These are phyloP conservation scores for Salvelinus sp. DNA, from an alignment of 2,113 vertebrate species.

Conservation along the genomic window DNA sequence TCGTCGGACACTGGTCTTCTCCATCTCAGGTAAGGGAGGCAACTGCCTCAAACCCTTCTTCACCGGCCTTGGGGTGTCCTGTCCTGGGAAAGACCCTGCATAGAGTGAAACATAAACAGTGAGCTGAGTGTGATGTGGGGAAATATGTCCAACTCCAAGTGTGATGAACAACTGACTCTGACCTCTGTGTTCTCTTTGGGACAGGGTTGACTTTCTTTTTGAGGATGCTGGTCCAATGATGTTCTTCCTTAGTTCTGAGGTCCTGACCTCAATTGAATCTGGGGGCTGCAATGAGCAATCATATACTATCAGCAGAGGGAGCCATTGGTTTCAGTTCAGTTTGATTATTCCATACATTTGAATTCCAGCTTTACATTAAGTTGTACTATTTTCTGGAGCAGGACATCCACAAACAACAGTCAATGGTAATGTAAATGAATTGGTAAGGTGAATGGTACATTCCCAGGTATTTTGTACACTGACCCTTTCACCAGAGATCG, in stretches of 20 bases:
- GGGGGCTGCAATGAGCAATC: neutral
- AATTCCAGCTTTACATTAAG: neutral
- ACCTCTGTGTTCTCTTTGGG: neutral
- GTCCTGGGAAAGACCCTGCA: neutral
- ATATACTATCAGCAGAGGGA: neutral
- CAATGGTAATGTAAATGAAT: neutral
- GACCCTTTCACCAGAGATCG: neutral
- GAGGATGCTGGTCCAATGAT: neutral
- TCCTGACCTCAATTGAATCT: neutral
- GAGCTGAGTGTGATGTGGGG: neutral
- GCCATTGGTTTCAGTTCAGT: neutral
- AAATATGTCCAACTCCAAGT: neutral
- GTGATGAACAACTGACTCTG: neutral
- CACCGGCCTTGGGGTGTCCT: neutral
- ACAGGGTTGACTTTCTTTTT: neutral
- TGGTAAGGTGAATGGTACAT: neutral
- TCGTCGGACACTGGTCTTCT: neutral
- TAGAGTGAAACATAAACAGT: neutral
- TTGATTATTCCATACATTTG: neutral
- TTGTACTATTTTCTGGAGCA: too few relatives aligned
- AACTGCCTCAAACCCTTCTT: neutral
- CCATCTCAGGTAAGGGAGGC: conserved; percentile 10
- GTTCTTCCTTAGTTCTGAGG: neutral
- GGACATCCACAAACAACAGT: neutral
- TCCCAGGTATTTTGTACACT: neutral